These are phyloP conservation scores for Sebastes baramenuke DNA, from an alignment of 2,797 vertebrate genomes.

Conservation along the genomic window DNA sequence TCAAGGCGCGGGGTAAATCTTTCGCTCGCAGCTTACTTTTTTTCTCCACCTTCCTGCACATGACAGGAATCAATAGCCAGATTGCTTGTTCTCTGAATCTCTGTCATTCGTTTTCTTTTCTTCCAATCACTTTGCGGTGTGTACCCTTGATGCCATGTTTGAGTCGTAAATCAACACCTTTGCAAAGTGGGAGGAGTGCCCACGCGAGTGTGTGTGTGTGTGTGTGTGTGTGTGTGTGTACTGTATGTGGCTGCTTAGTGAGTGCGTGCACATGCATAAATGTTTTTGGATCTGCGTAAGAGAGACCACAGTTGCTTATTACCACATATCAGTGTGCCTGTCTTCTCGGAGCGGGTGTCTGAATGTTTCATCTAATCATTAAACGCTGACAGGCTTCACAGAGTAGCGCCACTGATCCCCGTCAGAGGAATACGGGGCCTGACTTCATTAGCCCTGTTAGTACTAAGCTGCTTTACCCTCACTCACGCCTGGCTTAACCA, in stretches of 20 bases:
- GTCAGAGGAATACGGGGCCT: constrained; percentile 67
- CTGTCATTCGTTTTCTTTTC: constrained; percentile 51
- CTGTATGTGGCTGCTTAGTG: neutral
- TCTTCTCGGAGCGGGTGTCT: constrained; percentile 56
- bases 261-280: constrained; percentile 44
- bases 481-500: constrained; percentile 69
- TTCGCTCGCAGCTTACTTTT: constrained; percentile 34
- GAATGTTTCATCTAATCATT: constrained; percentile 80
- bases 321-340: constrained; percentile 53
- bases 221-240: neutral
- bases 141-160: constrained; percentile 48
- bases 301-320: constrained; percentile 47
- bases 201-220: neutral
- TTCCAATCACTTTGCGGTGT: constrained; percentile 52
- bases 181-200: constrained; percentile 6
- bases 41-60: constrained; percentile 57
- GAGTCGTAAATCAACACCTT: constrained; percentile 60
- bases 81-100: constrained; percentile 48
- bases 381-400: constrained; percentile 76
- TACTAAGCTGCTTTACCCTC: constrained; percentile 75
- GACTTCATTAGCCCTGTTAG: constrained; percentile 82
- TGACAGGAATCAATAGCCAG: constrained; percentile 66
- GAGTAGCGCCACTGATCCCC: constrained; percentile 71
- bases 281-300: constrained; percentile 29
- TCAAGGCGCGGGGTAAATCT: constrained; percentile 53